Evolutionary conservation across 2,888 invertebrate species (phyloP), one percentile per base, ranked within the genome.

Genomic region (Malacosoma neustria): DNA sequence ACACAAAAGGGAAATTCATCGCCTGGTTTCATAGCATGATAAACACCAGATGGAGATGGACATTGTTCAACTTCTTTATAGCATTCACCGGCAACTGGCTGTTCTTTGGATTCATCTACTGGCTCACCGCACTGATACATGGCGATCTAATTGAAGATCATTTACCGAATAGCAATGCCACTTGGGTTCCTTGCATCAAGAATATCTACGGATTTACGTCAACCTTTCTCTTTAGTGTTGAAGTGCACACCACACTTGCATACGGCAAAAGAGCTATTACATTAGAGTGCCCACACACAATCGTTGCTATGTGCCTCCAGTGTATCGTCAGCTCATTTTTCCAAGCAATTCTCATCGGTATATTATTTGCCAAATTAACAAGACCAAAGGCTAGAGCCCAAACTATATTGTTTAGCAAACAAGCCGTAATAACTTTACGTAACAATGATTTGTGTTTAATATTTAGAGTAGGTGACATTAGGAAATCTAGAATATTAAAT

Each of bases 181-280:
- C 88, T 6, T 96, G 94, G 92, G 89, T 87, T 3, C 97, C 98
- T 0, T 99, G 99, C 66, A 91, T 99, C 5, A 88, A 89, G 45
- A 93, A 96, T 53, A 92, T 98, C 37, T 87, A 92, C 54, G 92
- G 93, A 29, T 98, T 98, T 72, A 93, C 96, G 1, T 95, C 98
- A 9, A 94, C 96, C 36, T 96, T 98, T 67, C 89, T 99, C 32
- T 98, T 97, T 87, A 97, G 96, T 51, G 90, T 98, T 43, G 98
- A 98, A 86, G 96, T 98, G 0, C 98, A 98, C 65, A 97, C 97
- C 59, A 98, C 97, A 1, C 96, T 98, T 40, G 98, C 88, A 61
- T 96, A 96, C 67, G 96, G 96, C 7, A 90, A 89, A 36, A 90
- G 96, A 38, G 88, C 92, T 36, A 96, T 96, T 0, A 97, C 97